Evolutionary conservation across 2,113 vertebrate species (phyloP), one percentile per base, ranked within the genome.

Genomic region (Macquaria ambigua): DNA sequence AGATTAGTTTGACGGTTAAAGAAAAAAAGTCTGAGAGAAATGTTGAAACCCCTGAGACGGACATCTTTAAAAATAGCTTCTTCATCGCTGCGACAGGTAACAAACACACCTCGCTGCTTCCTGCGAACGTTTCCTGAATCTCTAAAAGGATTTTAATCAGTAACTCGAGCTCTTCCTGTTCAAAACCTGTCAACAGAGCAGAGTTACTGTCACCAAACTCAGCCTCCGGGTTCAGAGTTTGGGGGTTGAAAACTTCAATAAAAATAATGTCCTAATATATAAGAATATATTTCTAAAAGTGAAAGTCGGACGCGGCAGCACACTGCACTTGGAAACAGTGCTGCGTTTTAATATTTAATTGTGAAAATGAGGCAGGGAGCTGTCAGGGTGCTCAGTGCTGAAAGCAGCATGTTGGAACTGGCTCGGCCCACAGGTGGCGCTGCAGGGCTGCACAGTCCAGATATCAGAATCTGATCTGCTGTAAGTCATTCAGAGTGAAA

Each of bases 281-380:
- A 66, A 31, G 25, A 52, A 64, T 41, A 28, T 53, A 70, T 77
- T 39, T 75, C 5, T 37, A 48, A 81, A 71, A 59, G 0, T 6
- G 4, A 28, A 20, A 34, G 63, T 52, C 3, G 1, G 68, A 62
- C 12, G 5, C 8, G 18, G 68, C 68, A 55, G 79, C 69, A 66
- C 73, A 50, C 50, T 3, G 62, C 90, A 75, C 84, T 81, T 64
- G 50, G 9, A 69, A 7, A 18, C 1, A 1, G 50, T 18, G 34
- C 82, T 86, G 81, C 55, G 0, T 75, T 83, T 76, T 56, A 83
- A 71, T 74, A 50, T 82, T 79, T 52, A 79, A 85, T 18, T 6
- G 14, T 68, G 59, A 80, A 39, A 21, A 20, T 74, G 61, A 41
- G 5, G 1, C 14, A 5, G 31, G 56, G 41, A 14, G 72, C 25